phyloP scores from a whole-genome alignment of 2,888 invertebrate genomes.

The Apotomis turbidana region DNA sequence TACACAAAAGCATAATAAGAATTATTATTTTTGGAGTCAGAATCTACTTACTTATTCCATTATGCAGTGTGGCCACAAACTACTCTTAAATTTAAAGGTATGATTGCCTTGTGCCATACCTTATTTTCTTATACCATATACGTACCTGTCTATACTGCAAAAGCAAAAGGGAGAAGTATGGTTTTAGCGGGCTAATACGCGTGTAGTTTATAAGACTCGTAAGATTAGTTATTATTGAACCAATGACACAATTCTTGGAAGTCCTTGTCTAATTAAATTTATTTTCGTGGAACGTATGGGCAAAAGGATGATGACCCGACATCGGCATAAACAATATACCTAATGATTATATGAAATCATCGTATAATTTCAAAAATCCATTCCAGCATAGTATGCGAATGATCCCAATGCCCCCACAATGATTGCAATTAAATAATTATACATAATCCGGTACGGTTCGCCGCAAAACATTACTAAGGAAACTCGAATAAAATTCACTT shows the following conservation, averaged over 20 bases:
- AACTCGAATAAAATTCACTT: constrained; percentile 23
- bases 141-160: too few relatives aligned
- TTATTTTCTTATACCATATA: too few relatives aligned
- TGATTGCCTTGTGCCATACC: too few relatives aligned
- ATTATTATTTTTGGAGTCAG: too few relatives aligned
- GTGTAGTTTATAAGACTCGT: too few relatives aligned
- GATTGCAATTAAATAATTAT: constrained; percentile 58
- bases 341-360: constrained; percentile 43
- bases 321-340: constrained; percentile 9
- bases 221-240: not conserved
- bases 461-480: constrained; percentile 14
- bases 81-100: too few relatives aligned
- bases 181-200: too few relatives aligned
- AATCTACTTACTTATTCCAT: too few relatives aligned
- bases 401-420: constrained; percentile 52
- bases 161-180: too few relatives aligned
- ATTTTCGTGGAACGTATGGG: not conserved
- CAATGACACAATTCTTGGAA: not conserved
- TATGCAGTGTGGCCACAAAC: too few relatives aligned
- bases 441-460: constrained; percentile 37
- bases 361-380: constrained; percentile 49
- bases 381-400: constrained; percentile 38
- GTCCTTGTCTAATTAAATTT: not conserved
- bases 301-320: constrained; percentile 6
- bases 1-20: too few relatives aligned